Percentiles rank a stretch among this genome's conserved stretches.
Evolutionary conservation across 2,797 vertebrate species (phyloP).

Genomic region (Malacoctenus gilli): DNA sequence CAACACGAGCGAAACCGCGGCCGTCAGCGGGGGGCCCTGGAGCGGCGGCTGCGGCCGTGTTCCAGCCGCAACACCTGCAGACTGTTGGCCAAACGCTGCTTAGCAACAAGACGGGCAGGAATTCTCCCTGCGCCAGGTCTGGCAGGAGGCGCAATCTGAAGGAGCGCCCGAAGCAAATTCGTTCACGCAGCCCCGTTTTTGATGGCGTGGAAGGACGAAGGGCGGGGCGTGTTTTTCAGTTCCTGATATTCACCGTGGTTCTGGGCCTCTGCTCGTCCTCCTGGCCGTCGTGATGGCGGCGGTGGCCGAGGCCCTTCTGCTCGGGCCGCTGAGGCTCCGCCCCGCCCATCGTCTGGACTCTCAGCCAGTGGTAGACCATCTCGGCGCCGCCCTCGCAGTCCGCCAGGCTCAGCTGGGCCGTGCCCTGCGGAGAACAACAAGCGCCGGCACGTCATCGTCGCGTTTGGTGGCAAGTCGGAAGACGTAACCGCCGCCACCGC

Average conservation of each 20-base stretch:
- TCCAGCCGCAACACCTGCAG: slow-evolving; percentile 18
- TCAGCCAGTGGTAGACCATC: slow-evolving; percentile 92
- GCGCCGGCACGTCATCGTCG: not conserved
- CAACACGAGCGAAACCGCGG: slow-evolving; percentile 10
- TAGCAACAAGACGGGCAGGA: not conserved
- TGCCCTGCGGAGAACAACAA: slow-evolving; percentile 83
- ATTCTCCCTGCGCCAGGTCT: no score
- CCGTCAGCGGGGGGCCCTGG: not conserved
- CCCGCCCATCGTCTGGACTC: slow-evolving; percentile 85
- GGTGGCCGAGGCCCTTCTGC: slow-evolving; percentile 63
- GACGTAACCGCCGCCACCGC: not conserved
- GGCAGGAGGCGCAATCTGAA: no score
- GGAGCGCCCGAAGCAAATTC: no score
- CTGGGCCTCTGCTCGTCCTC: slow-evolving; percentile 68
- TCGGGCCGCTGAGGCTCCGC: slow-evolving; percentile 76
- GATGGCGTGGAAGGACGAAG: no score
- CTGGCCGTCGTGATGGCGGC: slow-evolving; percentile 75
- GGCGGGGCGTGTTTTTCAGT: no score
- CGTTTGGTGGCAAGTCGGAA: no score
- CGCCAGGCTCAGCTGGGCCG: slow-evolving; percentile 87
- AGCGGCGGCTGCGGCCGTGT: slow-evolving; percentile 32
- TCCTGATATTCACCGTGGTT: slow-evolving; percentile 63
- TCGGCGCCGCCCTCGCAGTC: slow-evolving; percentile 85
- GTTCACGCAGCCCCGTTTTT: no score
- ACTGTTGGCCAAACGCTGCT: not conserved